Base-by-base conservation (phyloP, 2,888 invertebrate species). In the Campoletis raptor region DNA sequence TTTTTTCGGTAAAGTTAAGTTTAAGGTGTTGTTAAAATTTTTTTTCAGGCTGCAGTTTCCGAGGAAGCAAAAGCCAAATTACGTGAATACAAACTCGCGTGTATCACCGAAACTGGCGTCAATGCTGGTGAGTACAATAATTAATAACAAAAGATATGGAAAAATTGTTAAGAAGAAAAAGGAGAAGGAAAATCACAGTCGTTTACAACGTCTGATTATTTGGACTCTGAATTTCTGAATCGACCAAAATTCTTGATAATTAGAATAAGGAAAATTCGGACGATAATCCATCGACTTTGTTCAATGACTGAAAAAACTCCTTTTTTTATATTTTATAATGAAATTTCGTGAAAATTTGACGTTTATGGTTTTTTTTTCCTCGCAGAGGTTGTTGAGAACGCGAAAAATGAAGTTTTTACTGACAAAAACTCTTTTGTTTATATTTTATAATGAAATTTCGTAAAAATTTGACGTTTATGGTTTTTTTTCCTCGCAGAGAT, bases 351-450 rank as follows among this genome's bases (percentile, higher is more conserved):
- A 37, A 52, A 40, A 61, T 81, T 48, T 37, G 42, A 61, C 7
- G 30, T 61, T 15, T 6, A 61, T 10, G 12, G 30, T 30, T 30
- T 15, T 30, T n/a, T 7, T 79, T 57, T 45, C 24, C n/a, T 74
- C 82, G 48, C 84, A 93, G 93, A 87, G 69, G 85, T 87, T 8
- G 82, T 93, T n/a, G 92, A 92, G 2, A 89, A 90, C 42, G 91
- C 91, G 9, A 89, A 87, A 5, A 89, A 89, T 1, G 90, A 90
- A 7, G 64, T 86, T 54, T n/a, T n/a, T n/a, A n/a, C n/a, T n/a
- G n/a, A n/a, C n/a, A n/a, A n/a, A n/a, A n/a, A n/a, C n/a, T n/a
- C n/a, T n/a, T n/a, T n/a, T n/a, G n/a, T n/a, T n/a, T n/a, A n/a
- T n/a, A n/a, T n/a, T n/a, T n/a, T n/a, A n/a, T n/a, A n/a, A n/a